These are phyloP conservation scores for Mycetomoellerius zeteki DNA, from an alignment of 1,140 invertebrate species.

Conservation along the genomic window DNA sequence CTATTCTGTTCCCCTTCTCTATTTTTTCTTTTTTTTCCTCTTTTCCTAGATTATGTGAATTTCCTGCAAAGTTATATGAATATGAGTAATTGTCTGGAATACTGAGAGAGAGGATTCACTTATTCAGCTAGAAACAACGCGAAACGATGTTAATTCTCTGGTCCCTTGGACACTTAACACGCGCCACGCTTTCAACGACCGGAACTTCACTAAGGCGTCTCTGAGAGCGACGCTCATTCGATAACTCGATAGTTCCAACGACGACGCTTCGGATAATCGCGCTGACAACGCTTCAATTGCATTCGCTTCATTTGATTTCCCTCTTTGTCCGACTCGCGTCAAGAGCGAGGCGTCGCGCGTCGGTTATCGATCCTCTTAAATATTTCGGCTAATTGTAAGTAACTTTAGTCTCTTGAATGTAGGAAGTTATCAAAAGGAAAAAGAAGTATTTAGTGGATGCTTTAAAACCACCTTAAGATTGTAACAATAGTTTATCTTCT, in stretches of 20 bases:
- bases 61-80: neutral
- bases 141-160: slow-evolving; percentile 63
- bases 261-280: slow-evolving; percentile 33
- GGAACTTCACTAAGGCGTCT: slow-evolving; percentile 57
- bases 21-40: neutral
- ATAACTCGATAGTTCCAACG: slow-evolving; percentile 68
- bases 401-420: neutral
- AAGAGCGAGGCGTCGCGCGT: neutral
- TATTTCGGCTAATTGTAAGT: slow-evolving; percentile 54
- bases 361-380: slow-evolving; percentile 25
- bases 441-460: neutral
- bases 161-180: slow-evolving; percentile 58
- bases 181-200: slow-evolving; percentile 56
- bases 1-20: neutral
- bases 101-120: slow-evolving; percentile 43
- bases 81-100: slow-evolving; percentile 42
- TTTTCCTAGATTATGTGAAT: neutral
- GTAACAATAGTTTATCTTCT: neutral
- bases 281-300: slow-evolving; percentile 59
- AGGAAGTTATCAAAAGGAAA: neutral
- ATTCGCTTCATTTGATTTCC: slow-evolving; percentile 33
- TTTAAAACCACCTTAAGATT: neutral
- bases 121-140: slow-evolving; percentile 62
- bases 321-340: slow-evolving; percentile 45
- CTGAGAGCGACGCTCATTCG: slow-evolving; percentile 38